These are phyloP conservation scores for Hypsibius dujardini DNA, from an alignment of 1,140 invertebrate genomes.

Conservation along the genomic window DNA sequence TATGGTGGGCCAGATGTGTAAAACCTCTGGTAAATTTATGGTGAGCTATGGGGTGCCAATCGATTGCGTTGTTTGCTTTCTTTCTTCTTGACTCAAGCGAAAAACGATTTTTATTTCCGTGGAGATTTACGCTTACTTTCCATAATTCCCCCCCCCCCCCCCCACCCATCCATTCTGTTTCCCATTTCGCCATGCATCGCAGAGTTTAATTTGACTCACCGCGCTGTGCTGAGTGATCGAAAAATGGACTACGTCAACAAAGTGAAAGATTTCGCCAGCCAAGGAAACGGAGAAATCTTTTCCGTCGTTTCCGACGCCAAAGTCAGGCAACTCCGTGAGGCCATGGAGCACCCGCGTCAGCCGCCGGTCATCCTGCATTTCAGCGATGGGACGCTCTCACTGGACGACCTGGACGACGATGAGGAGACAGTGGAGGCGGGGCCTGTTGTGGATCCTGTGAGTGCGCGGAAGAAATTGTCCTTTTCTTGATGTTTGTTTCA, in stretches of 20 bases:
- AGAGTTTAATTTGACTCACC: no score
- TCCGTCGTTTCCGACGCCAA: not conserved
- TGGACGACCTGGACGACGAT: constrained; percentile 43
- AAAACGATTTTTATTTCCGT: no score
- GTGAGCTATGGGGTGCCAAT: no score
- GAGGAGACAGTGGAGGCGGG: constrained; percentile 26
- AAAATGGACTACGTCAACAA: not conserved
- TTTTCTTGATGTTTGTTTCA: constrained; percentile 27
- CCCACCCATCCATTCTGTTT: no score
- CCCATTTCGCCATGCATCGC: no score
- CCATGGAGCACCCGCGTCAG: not conserved
- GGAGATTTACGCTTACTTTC: no score
- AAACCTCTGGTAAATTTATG: no score
- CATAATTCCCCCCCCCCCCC: no score
- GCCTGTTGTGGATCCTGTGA: constrained; percentile 45
- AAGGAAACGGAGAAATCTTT: constrained; percentile 4
- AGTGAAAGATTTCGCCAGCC: not conserved
- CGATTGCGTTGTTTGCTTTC: no score
- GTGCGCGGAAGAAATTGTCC: constrained; percentile 26
- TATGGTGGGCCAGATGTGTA: no score
- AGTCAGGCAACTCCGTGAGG: not conserved
- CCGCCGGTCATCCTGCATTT: constrained; percentile 47
- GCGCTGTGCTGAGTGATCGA: no score
- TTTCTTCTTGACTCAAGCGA: no score
- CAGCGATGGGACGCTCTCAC: constrained; percentile 58